Percentiles rank a stretch among this genome's conserved stretches.
These are phyloP conservation scores for Halocynthia roretzi DNA, from an alignment of 23 tunicate genomes.

Conservation along the genomic window DNA sequence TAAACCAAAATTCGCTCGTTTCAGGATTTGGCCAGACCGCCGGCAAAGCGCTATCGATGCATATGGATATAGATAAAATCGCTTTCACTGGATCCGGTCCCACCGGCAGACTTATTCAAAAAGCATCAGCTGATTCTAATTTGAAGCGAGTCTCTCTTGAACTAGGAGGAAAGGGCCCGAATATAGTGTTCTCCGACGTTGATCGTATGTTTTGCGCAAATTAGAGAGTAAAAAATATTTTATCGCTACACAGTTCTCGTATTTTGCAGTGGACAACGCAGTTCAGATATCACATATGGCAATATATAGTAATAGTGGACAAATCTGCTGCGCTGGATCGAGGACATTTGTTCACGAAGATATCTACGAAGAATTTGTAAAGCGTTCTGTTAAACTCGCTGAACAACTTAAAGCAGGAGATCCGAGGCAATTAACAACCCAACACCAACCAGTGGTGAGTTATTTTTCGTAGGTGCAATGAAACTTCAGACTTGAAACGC, in stretches of 20 bases:
- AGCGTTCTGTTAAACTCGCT: slow-evolving; percentile 33
- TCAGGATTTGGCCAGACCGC: slow-evolving; percentile 71
- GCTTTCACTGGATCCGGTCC: slow-evolving; percentile 82
- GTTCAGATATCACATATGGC: slow-evolving; percentile 36
- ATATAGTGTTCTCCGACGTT: slow-evolving; percentile 66
- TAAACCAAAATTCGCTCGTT: background rate
- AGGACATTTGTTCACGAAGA: slow-evolving; percentile 51
- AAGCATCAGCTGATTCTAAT: slow-evolving; percentile 75
- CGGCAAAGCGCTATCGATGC: slow-evolving; percentile 63
- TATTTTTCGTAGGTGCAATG: too few species aligned
- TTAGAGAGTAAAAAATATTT: background rate
- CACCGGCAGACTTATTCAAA: slow-evolving; percentile 58
- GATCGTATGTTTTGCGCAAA: slow-evolving; percentile 26
- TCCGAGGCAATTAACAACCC: slow-evolving; percentile 24
- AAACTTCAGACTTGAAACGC: too few species aligned
- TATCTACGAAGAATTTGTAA: slow-evolving; percentile 53
- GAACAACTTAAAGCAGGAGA: slow-evolving; percentile 20
- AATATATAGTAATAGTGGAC: slow-evolving; percentile 33
- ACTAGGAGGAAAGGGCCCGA: slow-evolving; percentile 83
- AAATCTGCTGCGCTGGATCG: slow-evolving; percentile 50
- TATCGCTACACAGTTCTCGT: background rate
- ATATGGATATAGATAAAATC: slow-evolving; percentile 69
- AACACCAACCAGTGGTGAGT: slow-evolving; percentile 40
- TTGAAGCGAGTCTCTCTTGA: slow-evolving; percentile 70
- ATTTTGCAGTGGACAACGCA: slow-evolving; percentile 46